phyloP scores from a whole-genome alignment of 1,140 invertebrate genomes.

The Tribolium madens region DNA sequence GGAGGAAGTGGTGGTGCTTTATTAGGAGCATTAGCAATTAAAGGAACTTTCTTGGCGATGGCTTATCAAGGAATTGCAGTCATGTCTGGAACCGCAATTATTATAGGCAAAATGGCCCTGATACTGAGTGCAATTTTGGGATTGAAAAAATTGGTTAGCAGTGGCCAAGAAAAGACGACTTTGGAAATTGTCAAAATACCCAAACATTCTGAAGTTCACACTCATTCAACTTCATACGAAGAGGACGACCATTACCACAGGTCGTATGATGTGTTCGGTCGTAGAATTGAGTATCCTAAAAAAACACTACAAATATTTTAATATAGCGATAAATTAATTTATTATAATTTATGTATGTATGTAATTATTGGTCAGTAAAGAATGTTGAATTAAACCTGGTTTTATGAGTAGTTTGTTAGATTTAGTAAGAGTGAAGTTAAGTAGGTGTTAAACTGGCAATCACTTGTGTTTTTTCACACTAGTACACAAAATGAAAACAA shows the following conservation, averaged over 20 bases:
- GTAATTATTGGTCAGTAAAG: too few species aligned
- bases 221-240: conserved; percentile 79
- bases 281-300: neutral
- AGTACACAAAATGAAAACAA: neutral
- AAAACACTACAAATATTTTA: neutral
- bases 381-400: neutral
- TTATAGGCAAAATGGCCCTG: conserved; percentile 81
- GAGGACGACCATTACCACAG: conserved; percentile 75
- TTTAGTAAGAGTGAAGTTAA: conserved; percentile 22
- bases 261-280: conserved; percentile 7
- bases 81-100: conserved; percentile 78
- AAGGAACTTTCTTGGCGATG: conserved; percentile 78
- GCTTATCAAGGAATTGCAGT: conserved; percentile 80
- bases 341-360: neutral
- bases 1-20: conserved; percentile 68
- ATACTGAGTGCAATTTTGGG: conserved; percentile 80
- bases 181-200: conserved; percentile 88
- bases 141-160: conserved; percentile 78
- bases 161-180: conserved; percentile 79
- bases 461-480: neutral
- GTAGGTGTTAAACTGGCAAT: neutral
- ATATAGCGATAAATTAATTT: neutral
- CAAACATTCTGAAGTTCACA: conserved; percentile 81
- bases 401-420: neutral
- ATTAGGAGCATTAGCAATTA: conserved; percentile 74